These are phyloP conservation scores for Apis laboriosa DNA, from an alignment of 1,140 invertebrate genomes.

Conservation along the genomic window DNA sequence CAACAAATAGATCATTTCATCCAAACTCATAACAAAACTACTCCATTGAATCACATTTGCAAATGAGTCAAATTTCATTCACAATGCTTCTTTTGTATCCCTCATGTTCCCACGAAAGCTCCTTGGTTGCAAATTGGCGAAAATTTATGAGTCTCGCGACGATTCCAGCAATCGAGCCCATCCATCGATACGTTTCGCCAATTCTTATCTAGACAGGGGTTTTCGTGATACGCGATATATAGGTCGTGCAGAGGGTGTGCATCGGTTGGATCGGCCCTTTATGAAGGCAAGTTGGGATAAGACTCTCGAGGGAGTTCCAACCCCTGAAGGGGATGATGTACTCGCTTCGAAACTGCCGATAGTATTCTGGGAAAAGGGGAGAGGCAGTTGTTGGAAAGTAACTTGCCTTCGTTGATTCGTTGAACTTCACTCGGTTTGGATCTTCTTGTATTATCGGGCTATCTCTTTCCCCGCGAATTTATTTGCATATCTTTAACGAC, in stretches of 20 bases:
- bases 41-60: not conserved
- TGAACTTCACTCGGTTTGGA: not conserved
- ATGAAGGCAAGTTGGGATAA: constrained; percentile 68
- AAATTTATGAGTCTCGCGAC: constrained; percentile 50
- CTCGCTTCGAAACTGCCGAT: constrained; percentile 67
- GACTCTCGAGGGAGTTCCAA: constrained; percentile 57
- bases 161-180: constrained; percentile 35
- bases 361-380: constrained; percentile 55
- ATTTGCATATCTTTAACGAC: not conserved
- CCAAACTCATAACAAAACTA: not conserved
- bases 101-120: constrained; percentile 7
- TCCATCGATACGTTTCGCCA: constrained; percentile 22
- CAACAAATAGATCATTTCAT: not conserved
- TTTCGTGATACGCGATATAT: constrained; percentile 28
- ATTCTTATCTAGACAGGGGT: constrained; percentile 53
- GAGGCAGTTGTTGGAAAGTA: constrained; percentile 43
- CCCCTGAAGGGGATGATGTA: constrained; percentile 64
- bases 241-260: constrained; percentile 29
- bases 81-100: not conserved
- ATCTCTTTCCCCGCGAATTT: not conserved
- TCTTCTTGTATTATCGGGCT: not conserved
- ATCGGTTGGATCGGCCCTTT: constrained; percentile 46
- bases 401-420: not conserved
- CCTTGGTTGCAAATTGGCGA: constrained; percentile 34
- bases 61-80: not conserved